Evolutionary conservation across 2,113 vertebrate genomes (phyloP), one percentile per base, ranked within the genome.

Genomic region (Melanocharis versteri): DNA sequence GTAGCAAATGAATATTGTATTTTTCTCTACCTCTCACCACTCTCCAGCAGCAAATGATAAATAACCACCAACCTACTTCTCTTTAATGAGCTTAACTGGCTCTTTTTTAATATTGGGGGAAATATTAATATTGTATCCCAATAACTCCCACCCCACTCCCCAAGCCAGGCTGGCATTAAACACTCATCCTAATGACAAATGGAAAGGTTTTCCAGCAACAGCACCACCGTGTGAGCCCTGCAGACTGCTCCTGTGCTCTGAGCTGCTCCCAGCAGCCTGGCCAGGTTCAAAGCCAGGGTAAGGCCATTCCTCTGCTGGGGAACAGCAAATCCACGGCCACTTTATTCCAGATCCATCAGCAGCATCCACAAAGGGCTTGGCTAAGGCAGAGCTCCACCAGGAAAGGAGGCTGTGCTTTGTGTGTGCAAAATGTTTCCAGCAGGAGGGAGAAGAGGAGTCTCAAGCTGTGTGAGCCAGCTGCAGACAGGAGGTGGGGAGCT

Each of bases 31-130:
- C 75, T 94, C 76, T 81, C 28, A 6, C 57, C 85, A n/a, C 8
- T 31, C 54, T 56, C 61, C 79, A 80, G 83, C 37, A 95, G 87
- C 83, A 93, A 95, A 80, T 92, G 94, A 97, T 69, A 89, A 97
- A 87, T 85, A 96, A 94, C 86, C 31, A 17, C 51, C 60, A 90
- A 72, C 65, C 47, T 87, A 44, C 76, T 77, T 81, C 44, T 9
- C 73, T 72, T 82, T 89, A 87, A 96, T 94, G 78, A 96, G 89
- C 56, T 76, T 57, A 77, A 64, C 21, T 7, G 57, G 16, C 4
- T 40, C 50, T 81, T 95, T 95, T 84, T 91, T 93, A 83, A 72
- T 87, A 90, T 4, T 33, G 56, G 40, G 53, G 37, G 10, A 94
- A 94, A 62, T 57, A 65, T 23, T 33, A 66, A 77, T 47, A 72